Conservation (phyloP, 2,113 vertebrate genomes). For the Embiotoca jacksoni region DNA sequence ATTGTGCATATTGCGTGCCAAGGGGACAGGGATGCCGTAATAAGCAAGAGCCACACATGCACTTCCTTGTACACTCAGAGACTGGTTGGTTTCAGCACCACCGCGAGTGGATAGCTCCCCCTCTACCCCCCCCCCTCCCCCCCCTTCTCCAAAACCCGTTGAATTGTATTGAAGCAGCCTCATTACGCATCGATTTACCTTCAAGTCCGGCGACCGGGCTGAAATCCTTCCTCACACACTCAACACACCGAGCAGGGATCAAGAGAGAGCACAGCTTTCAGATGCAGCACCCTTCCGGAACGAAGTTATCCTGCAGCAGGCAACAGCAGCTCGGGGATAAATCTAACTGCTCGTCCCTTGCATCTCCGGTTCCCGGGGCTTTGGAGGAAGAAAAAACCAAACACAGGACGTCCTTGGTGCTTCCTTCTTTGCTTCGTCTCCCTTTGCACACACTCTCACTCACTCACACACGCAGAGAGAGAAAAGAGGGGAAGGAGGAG, state of each 20-base stretch:
- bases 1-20: background rate
- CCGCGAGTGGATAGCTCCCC: conserved; percentile 73
- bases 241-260: conserved; percentile 42
- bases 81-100: conserved; percentile 78
- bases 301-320: conserved; percentile 71
- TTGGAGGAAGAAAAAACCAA: conserved; percentile 30
- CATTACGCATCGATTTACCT: conserved; percentile 74
- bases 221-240: conserved; percentile 60
- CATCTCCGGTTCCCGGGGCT: conserved; percentile 78
- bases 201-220: conserved; percentile 64
- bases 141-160: too few relatives aligned
- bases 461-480: conserved; percentile 29
- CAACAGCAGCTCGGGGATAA: conserved; percentile 44
- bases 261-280: conserved; percentile 18
- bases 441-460: conserved; percentile 59
- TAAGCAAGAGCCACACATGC: conserved; percentile 25
- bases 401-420: conserved; percentile 83
- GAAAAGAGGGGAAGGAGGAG: conserved; percentile 12
- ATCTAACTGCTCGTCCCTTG: conserved; percentile 75
- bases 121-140: background rate
- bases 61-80: conserved; percentile 52
- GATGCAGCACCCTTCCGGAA: conserved; percentile 42
- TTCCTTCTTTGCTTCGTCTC: conserved; percentile 68
- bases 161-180: too few relatives aligned
- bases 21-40: background rate